Conservation (phyloP, 2,888 invertebrate species). For the Harpalus rufipes region DNA sequence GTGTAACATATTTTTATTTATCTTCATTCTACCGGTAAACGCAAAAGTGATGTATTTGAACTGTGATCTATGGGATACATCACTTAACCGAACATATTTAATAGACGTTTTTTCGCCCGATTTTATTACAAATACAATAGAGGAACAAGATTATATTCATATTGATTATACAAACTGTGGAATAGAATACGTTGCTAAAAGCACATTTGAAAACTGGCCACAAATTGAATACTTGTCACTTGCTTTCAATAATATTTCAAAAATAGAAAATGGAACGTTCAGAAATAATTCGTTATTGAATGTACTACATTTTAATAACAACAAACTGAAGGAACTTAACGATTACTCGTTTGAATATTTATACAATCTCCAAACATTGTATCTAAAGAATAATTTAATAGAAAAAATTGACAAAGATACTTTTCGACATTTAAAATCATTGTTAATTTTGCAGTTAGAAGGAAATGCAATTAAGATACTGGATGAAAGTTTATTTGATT, state of each 20-base stretch:
- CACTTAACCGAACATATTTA: not conserved
- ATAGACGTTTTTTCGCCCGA: not conserved
- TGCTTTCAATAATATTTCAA: not conserved
- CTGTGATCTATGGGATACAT: not conserved
- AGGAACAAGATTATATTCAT: not conserved
- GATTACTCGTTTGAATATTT: not conserved
- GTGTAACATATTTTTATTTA: not conserved
- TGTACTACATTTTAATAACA: conserved; percentile 5
- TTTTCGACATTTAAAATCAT: not conserved
- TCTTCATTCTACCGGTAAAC: not conserved
- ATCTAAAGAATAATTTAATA: not conserved
- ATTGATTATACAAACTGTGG: conserved; percentile 11
- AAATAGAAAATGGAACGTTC: not conserved
- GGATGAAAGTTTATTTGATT: not conserved
- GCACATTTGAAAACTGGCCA: not conserved
- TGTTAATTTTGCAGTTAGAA: not conserved
- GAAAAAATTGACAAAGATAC: not conserved
- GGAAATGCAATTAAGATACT: not conserved
- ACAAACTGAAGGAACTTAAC: not conserved
- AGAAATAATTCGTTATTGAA: not conserved
- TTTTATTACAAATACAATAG: not conserved
- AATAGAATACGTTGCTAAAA: not conserved
- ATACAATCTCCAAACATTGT: not conserved
- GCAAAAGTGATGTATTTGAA: not conserved
- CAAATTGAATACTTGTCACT: not conserved